phyloP scores from a whole-genome alignment of 2,113 vertebrate species.

The Zootoca vivipara region DNA sequence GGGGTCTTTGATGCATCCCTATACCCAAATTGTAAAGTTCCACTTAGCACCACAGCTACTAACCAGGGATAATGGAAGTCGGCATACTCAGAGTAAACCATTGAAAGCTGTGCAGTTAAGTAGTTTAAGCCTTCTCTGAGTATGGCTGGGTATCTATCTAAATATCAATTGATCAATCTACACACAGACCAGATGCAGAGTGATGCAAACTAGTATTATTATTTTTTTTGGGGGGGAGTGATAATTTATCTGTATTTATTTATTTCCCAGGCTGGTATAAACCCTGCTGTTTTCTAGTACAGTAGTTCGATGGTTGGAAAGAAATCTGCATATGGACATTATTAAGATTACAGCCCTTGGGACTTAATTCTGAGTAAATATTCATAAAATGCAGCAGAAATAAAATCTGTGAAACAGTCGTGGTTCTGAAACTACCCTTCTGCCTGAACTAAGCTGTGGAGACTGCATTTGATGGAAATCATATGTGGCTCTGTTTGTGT shows the following conservation, averaged over 20 bases:
- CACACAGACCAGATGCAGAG: no score
- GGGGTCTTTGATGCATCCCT: no score
- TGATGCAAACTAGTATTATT: no score
- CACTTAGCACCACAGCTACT: no score
- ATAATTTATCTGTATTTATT: constrained; percentile 9
- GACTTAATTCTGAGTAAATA: background rate
- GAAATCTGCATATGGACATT: background rate
- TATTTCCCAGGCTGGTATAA: constrained; percentile 33
- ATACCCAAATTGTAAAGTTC: no score
- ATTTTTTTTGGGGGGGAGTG: background rate
- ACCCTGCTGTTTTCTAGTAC: constrained; percentile 37
- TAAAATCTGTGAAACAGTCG: constrained; percentile 47
- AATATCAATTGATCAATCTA: background rate
- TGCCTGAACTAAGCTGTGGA: constrained; percentile 52
- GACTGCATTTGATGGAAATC: constrained; percentile 63
- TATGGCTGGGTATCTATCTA: background rate
- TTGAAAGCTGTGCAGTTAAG: no score
- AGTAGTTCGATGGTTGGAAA: constrained; percentile 41
- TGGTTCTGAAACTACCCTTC: constrained; percentile 53
- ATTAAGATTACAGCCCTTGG: background rate
- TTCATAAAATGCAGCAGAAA: background rate
- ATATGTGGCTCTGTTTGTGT: constrained; percentile 69
- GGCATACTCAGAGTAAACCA: no score
- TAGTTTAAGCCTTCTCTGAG: no score
- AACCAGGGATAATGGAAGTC: no score